A percentile compares a stretch with the other conserved stretches of the same genome.
These are phyloP conservation scores for Dicranocentrus wangi DNA, from an alignment of 2,888 invertebrate genomes.

Conservation along the genomic window DNA sequence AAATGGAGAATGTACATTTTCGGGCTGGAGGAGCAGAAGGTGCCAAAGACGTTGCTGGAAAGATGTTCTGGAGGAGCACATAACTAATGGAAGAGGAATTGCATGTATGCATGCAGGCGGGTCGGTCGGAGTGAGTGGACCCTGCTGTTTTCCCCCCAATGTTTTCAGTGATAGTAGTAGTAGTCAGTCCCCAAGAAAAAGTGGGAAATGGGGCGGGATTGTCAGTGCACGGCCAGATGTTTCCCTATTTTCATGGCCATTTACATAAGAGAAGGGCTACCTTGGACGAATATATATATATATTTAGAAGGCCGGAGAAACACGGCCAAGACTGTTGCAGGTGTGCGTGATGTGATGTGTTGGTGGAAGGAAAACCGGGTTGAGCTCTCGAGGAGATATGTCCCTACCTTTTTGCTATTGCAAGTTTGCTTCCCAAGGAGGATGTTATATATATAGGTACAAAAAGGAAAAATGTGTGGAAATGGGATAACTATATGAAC, in stretches of 20 bases:
- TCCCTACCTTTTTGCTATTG: too few relatives aligned
- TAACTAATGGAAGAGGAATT: constrained; percentile 48
- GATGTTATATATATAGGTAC: too few relatives aligned
- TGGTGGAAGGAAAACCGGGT: too few relatives aligned
- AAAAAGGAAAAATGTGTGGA: too few relatives aligned
- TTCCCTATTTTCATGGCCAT: not conserved
- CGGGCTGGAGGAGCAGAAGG: constrained; percentile 47
- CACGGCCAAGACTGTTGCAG: constrained; percentile 22
- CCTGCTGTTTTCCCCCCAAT: constrained; percentile 30
- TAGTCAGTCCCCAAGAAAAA: not conserved
- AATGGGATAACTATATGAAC: too few relatives aligned
- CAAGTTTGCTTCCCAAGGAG: too few relatives aligned
- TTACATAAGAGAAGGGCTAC: not conserved
- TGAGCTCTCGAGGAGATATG: too few relatives aligned
- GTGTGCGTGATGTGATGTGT: constrained; percentile 56
- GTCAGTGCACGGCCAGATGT: not conserved
- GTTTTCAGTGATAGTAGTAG: not conserved
- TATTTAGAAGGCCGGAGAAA: constrained; percentile 3
- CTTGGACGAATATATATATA: not conserved
- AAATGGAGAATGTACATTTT: constrained; percentile 46
- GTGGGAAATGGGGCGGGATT: not conserved
- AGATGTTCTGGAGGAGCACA: constrained; percentile 28
- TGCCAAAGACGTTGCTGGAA: constrained; percentile 39
- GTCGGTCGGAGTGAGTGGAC: constrained; percentile 11
- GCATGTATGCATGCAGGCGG: constrained; percentile 41